Conservation (phyloP, 2,113 vertebrate species). For the Anguilla rostrata region DNA sequence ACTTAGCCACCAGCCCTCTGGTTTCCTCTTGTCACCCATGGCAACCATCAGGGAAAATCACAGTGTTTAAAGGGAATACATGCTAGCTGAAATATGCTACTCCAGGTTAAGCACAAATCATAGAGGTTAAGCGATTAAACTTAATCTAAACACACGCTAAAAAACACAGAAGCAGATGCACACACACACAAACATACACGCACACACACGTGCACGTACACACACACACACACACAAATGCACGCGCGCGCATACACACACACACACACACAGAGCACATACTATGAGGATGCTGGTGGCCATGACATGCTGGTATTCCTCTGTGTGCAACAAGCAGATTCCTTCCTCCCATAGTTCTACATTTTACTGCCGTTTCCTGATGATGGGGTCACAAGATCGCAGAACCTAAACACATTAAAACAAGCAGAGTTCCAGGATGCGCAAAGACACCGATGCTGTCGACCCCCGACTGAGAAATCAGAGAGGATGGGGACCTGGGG, state of each 20-base stretch:
- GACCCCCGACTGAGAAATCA: neutral
- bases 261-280: neutral
- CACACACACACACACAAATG: neutral
- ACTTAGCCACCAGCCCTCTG: neutral
- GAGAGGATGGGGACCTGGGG: neutral
- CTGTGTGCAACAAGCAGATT: neutral
- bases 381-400: neutral
- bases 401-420: neutral
- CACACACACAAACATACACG: no score
- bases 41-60: neutral
- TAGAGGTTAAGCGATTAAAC: neutral
- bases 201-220: neutral
- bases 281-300: neutral
- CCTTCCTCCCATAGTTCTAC: conserved; percentile 1
- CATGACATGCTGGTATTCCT: neutral
- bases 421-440: neutral
- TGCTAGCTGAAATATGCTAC: neutral
- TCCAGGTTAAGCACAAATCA: neutral
- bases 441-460: neutral
- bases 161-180: neutral
- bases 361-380: neutral
- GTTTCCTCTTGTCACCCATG: neutral
- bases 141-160: neutral
- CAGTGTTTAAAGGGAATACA: neutral
- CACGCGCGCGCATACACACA: neutral